Percentiles rank a stretch among this genome's conserved stretches.
These are phyloP conservation scores for Euclidia mi DNA, from an alignment of 2,888 invertebrate species.

Conservation along the genomic window DNA sequence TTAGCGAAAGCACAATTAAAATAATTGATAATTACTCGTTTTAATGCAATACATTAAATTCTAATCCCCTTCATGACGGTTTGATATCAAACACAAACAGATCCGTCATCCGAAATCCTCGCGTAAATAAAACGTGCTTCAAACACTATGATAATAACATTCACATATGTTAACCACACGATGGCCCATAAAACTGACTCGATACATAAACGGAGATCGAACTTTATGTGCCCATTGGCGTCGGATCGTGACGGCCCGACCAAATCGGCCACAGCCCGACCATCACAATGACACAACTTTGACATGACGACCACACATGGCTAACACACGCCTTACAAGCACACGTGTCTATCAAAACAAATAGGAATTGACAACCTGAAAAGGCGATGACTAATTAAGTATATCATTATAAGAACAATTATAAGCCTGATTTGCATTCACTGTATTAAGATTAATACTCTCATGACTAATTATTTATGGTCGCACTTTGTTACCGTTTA, in stretches of 20 bases:
- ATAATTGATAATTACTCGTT: no score
- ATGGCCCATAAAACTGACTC: conserved; percentile 5
- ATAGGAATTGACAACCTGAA: conserved; percentile 13
- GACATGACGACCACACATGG: conserved; percentile 30
- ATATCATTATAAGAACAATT: no score
- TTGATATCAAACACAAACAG: no score
- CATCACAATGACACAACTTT: conserved; percentile 33
- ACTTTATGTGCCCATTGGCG: conserved; percentile 26
- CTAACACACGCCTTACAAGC: conserved; percentile 2
- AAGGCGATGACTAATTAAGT: conserved; percentile 5
- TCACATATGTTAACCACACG: conserved; percentile 10
- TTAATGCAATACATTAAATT: no score
- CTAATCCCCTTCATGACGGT: no score
- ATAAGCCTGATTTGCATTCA: not conserved
- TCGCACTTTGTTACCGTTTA: no score
- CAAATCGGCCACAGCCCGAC: conserved; percentile 24
- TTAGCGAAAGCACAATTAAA: no score
- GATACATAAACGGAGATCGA: conserved; percentile 6
- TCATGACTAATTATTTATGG: no score
- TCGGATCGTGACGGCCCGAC: conserved; percentile 25
- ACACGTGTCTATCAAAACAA: conserved; percentile 6
- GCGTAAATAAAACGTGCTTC: no score
- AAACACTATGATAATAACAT: conserved; percentile 14
- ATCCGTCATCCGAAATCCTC: no score
- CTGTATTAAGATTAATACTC: not conserved